phyloP scores from a whole-genome alignment of 2,113 vertebrate species.

The Silurus asotus region DNA sequence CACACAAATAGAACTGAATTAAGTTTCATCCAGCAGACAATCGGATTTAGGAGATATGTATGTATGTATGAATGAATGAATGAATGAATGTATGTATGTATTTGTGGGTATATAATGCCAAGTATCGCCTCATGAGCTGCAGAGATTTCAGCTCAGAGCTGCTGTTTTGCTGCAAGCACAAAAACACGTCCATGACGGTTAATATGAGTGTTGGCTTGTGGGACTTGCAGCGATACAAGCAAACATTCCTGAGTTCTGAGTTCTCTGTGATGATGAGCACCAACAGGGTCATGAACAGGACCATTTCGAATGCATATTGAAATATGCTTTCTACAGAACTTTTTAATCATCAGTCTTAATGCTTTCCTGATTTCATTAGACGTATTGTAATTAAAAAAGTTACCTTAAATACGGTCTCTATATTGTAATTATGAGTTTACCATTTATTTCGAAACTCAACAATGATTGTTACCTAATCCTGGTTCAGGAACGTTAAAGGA shows the following conservation, averaged over 20 bases:
- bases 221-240: slow-evolving; percentile 6
- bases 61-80: too few species aligned
- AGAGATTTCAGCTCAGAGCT: not conserved
- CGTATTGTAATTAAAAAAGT: not conserved
- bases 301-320: too few species aligned
- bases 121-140: slow-evolving; percentile 5
- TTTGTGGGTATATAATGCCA: not conserved
- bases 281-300: not conserved
- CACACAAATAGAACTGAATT: too few species aligned
- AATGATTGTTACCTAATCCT: not conserved
- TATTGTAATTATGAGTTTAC: not conserved
- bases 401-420: not conserved
- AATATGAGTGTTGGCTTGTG: slow-evolving; percentile 29
- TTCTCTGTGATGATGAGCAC: not conserved
- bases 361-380: not conserved
- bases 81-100: too few species aligned
- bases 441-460: not conserved
- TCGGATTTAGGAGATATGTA: not conserved
- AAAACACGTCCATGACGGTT: not conserved
- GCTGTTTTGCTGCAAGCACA: not conserved
- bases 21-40: not conserved
- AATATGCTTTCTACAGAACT: not conserved
- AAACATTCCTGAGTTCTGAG: slow-evolving; percentile 21
- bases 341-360: not conserved
- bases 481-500: not conserved